Evolutionary conservation across 2,888 invertebrate species (phyloP), one percentile per base, ranked within the genome.

Genomic region (Panzeria rudis): DNA sequence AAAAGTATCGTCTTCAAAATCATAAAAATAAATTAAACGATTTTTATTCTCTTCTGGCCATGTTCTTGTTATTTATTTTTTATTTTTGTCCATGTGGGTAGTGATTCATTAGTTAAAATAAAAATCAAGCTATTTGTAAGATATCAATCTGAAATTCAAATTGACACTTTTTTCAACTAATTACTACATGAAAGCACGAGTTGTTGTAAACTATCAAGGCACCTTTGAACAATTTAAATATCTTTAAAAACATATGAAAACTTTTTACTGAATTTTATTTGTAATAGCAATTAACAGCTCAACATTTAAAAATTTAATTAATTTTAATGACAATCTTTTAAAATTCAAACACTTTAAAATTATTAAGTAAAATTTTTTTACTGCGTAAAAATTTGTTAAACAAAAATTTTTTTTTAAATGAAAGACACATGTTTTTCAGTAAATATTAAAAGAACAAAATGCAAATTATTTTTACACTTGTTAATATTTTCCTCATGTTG

Each of bases 391-490:
- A 23, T 76, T 75, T 64, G 5, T 44, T 44, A 20, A 62, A 20
- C 41, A 29, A 29, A 17, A 29, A 8, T 35, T 9, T 13, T 64
- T 47, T 38, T 73, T 79, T 64, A 72, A 56, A 73, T 80, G 15
- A 20, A 73, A 66, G n/a, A 50, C 80, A 80, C 41, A 52, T 72
- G 64, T 56, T 80, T 56, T 80, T n/a, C 9, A 25, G 4, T 52
- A 20, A 23, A 54, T 15, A 52, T 15, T 52, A 0, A 15, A 52
- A 52, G 35, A 38, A 35, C n/a, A 5, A 56, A 29, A 56, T 56
- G 29, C 13, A 44, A 44, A 44, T 41, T n/a, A 15, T 44, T 64
- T 44, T 64, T 44, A 3, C 9, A 61, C 20, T 38, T 61, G 35
- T 38, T 38, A 38, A 61, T 61, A 61, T 61, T 6, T 13, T 35